Evolutionary conservation across 2,113 vertebrate species (phyloP).

Genomic region (Sclerurus mexicanus): DNA sequence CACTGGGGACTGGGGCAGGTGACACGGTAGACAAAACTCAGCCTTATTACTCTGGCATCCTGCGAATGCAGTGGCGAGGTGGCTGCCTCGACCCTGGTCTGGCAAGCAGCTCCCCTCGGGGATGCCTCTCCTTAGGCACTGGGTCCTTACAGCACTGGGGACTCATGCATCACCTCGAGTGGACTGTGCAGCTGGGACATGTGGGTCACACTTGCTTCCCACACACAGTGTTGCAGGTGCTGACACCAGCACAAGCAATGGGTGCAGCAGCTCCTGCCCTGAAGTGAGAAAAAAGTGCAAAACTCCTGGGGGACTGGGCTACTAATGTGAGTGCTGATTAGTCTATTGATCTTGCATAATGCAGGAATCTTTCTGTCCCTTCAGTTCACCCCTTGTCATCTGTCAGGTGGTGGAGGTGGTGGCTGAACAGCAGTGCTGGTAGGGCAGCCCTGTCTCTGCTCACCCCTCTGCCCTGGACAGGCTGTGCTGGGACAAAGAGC

Average conservation of each 20-base stretch:
- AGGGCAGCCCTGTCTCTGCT: background rate
- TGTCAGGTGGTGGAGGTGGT: background rate
- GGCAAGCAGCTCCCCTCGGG: background rate
- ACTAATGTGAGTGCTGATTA: slow-evolving; percentile 7
- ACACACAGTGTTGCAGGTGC: background rate
- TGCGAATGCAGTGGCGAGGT: fast-evolving
- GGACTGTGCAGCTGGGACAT: background rate
- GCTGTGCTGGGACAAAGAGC: background rate
- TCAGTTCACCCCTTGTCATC: background rate
- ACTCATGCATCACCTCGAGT: background rate
- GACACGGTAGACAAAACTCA: background rate
- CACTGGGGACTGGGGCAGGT: background rate
- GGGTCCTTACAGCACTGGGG: background rate
- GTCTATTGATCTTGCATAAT: slow-evolving; percentile 3
- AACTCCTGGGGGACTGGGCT: background rate
- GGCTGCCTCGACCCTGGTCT: background rate
- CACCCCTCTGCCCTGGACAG: background rate
- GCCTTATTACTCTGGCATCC: background rate
- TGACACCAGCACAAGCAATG: fast-evolving
- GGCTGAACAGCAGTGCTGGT: background rate
- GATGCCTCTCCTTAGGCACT: background rate
- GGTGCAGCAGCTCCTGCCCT: background rate
- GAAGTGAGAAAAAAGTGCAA: background rate
- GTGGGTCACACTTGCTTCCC: background rate
- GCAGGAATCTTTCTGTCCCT: background rate